Evolutionary conservation across 1,140 invertebrate genomes (phyloP).

Genomic region (Drosophila sp.): DNA sequence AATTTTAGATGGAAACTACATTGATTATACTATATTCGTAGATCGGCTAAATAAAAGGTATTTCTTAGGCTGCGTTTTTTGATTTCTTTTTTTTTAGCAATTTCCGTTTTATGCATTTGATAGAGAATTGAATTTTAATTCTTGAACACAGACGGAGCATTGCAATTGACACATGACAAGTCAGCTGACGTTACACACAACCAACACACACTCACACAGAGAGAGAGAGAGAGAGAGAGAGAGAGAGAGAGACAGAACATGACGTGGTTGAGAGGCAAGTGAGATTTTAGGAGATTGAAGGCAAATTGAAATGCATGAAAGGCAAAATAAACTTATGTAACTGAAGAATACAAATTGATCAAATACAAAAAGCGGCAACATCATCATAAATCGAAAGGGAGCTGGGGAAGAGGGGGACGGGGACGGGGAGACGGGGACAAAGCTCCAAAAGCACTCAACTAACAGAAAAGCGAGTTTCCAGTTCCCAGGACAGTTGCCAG

Average conservation of each 20-base stretch:
- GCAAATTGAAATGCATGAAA: conserved; percentile 76
- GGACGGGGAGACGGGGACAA: no score
- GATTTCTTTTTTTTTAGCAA: conserved; percentile 53
- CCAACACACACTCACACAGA: background rate
- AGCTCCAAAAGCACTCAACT: conserved; percentile 65
- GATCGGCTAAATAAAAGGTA: background rate
- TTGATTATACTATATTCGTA: no score
- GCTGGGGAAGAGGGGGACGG: no score
- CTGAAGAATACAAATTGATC: conserved; percentile 81
- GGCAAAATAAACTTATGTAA: conserved; percentile 73
- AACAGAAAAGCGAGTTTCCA: conserved; percentile 53
- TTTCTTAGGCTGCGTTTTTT: background rate
- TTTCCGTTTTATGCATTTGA: conserved; percentile 73
- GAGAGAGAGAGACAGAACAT: background rate
- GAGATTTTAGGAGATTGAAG: conserved; percentile 17
- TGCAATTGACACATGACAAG: conserved; percentile 78
- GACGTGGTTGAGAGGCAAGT: background rate
- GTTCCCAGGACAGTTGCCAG: conserved; percentile 1
- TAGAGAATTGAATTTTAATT: conserved; percentile 80
- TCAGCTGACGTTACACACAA: conserved; percentile 14
- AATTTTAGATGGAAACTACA: no score
- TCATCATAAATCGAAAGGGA: conserved; percentile 69
- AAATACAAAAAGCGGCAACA: conserved; percentile 66
- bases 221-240: background rate
- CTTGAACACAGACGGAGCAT: conserved; percentile 38